Evolutionary conservation across 2,113 vertebrate genomes (phyloP).

Genomic region (Amphilophus citrinellus): DNA sequence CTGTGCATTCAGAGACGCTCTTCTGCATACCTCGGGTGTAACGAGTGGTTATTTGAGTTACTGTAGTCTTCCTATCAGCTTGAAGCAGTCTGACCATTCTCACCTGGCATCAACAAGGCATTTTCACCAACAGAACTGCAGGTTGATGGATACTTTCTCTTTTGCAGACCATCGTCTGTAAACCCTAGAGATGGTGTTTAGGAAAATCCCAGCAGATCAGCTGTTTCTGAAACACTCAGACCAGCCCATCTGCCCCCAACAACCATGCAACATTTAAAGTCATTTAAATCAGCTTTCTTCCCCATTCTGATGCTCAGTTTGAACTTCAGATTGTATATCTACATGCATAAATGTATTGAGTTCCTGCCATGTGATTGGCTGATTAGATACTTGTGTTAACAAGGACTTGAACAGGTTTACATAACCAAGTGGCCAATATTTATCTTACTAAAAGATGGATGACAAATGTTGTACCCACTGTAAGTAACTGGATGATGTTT

Average conservation of each 20-base stretch:
- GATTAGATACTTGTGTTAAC: neutral
- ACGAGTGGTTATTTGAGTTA: neutral
- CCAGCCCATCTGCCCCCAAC: accelerated
- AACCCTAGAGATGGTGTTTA: neutral
- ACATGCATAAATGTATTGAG: neutral
- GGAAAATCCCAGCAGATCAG: neutral
- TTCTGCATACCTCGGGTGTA: neutral
- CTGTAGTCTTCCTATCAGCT: neutral
- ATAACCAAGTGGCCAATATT: neutral
- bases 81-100: neutral
- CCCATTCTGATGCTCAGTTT: neutral
- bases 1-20: neutral
- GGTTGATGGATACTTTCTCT: neutral
- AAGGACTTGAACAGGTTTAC: neutral
- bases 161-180: accelerated
- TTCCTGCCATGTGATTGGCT: neutral
- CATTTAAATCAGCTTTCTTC: neutral
- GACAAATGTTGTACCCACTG: neutral
- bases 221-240: neutral
- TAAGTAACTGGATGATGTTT: neutral
- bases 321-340: neutral
- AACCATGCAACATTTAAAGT: neutral
- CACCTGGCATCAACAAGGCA: no score
- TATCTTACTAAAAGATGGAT: neutral
- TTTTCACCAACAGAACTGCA: no score